phyloP scores from a whole-genome alignment of 1,140 invertebrate species.

The Drosophila gunungcola region DNA sequence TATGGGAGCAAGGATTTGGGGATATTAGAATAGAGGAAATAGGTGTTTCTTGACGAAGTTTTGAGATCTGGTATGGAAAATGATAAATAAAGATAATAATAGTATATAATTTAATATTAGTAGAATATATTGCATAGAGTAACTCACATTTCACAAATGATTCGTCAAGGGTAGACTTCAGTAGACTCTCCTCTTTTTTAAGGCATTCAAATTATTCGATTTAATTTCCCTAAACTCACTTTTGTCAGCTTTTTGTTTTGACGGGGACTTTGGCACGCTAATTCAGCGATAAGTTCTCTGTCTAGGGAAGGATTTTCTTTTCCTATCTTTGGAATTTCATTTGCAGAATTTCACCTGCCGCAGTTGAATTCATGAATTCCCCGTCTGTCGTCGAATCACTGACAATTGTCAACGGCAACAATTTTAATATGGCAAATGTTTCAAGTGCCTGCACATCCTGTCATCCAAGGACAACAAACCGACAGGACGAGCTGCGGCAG shows the following conservation, averaged over 20 bases:
- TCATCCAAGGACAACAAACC: constrained; percentile 29
- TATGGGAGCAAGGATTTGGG: constrained; percentile 39
- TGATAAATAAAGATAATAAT: not conserved
- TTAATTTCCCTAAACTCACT: constrained; percentile 1
- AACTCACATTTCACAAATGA: not conserved
- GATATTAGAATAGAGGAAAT: constrained; percentile 5
- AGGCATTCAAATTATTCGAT: constrained; percentile 21
- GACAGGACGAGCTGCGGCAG: constrained; percentile 10
- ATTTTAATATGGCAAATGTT: constrained; percentile 69
- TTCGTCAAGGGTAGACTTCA: not conserved
- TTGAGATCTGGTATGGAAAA: not conserved
- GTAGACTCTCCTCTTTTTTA: not conserved
- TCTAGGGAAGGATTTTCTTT: constrained; percentile 16
- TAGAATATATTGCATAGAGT: not conserved
- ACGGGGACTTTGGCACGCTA: constrained; percentile 53
- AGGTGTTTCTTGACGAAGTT: not conserved
- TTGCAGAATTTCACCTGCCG: constrained; percentile 43
- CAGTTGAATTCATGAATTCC: constrained; percentile 53
- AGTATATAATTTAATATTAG: not conserved
- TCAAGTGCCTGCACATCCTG: constrained; percentile 58
- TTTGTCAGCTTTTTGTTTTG: constrained; percentile 36
- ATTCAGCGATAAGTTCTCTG: constrained; percentile 65
- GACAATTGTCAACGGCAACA: constrained; percentile 63
- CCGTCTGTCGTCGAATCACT: constrained; percentile 36
- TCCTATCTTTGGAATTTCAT: constrained; percentile 49